Evolutionary conservation across 2,888 invertebrate species (phyloP).

Genomic region (Schizaphis graminum): DNA sequence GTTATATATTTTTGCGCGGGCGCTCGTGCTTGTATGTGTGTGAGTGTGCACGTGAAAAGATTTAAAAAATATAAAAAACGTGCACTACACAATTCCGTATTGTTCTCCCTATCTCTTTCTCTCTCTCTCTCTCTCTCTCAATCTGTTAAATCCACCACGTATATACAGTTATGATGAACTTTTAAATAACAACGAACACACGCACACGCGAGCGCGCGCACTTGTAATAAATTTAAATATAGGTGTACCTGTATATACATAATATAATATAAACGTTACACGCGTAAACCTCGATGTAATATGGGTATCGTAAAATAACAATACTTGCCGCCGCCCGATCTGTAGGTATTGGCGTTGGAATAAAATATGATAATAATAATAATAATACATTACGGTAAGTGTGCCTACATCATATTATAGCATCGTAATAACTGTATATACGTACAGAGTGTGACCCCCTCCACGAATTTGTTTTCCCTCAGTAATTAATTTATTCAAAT

Average conservation of each 20-base stretch:
- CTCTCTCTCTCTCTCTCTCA: not conserved
- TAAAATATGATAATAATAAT: not conserved
- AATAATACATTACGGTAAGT: not conserved
- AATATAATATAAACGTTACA: not conserved
- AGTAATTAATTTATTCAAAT: not conserved
- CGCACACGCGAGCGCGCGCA: not conserved
- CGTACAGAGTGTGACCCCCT: not conserved
- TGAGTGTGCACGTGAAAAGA: not conserved
- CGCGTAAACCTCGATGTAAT: not conserved
- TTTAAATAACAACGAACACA: not conserved
- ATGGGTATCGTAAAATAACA: not conserved
- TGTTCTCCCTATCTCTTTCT: not conserved
- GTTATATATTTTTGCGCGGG: not conserved
- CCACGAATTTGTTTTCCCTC: not conserved
- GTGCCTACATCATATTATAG: not conserved
- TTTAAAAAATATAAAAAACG: not conserved
- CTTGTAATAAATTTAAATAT: not conserved
- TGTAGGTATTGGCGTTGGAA: not conserved
- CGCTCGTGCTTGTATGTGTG: not conserved
- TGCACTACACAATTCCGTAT: not conserved
- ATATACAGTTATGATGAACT: slow-evolving; percentile 34
- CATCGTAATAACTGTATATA: not conserved
- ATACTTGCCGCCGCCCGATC: not conserved
- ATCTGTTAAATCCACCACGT: not conserved
- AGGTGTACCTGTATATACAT: not conserved